Conservation (phyloP, 2,797 vertebrate species). For the Acrossocheilus fasciatus region DNA sequence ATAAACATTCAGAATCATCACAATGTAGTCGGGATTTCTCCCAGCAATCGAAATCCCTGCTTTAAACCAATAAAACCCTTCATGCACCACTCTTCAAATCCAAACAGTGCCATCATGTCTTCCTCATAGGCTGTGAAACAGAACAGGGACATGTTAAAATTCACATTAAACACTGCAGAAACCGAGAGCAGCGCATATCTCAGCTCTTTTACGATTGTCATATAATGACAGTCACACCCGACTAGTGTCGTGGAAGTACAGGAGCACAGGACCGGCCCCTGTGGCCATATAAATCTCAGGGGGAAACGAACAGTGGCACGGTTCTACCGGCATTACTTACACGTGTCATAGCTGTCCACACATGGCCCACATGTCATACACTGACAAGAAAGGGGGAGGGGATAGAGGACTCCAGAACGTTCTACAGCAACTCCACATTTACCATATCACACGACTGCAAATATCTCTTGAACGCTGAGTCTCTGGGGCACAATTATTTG, state of each 20-base stretch:
- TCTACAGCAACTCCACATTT: constrained; percentile 46
- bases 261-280: constrained; percentile 51
- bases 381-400: constrained; percentile 37
- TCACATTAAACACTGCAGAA: constrained; percentile 58
- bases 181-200: constrained; percentile 60
- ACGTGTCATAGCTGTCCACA: constrained; percentile 53
- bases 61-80: constrained; percentile 49
- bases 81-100: constrained; percentile 47
- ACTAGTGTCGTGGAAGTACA: constrained; percentile 63
- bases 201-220: constrained; percentile 67
- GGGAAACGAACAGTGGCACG: constrained; percentile 46
- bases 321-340: constrained; percentile 56
- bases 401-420: constrained; percentile 49
- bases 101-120: constrained; percentile 57
- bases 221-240: constrained; percentile 67
- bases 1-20: constrained; percentile 26
- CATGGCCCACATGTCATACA: constrained; percentile 55
- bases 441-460: constrained; percentile 57
- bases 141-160: constrained; percentile 50
- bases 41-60: constrained; percentile 48
- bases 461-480: constrained; percentile 58
- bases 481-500: constrained; percentile 53
- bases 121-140: constrained; percentile 45
- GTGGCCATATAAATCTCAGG: constrained; percentile 60
- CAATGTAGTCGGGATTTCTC: constrained; percentile 45